Evolutionary conservation across 1,140 invertebrate species (phyloP).

Genomic region (Eriosoma lanigerum): DNA sequence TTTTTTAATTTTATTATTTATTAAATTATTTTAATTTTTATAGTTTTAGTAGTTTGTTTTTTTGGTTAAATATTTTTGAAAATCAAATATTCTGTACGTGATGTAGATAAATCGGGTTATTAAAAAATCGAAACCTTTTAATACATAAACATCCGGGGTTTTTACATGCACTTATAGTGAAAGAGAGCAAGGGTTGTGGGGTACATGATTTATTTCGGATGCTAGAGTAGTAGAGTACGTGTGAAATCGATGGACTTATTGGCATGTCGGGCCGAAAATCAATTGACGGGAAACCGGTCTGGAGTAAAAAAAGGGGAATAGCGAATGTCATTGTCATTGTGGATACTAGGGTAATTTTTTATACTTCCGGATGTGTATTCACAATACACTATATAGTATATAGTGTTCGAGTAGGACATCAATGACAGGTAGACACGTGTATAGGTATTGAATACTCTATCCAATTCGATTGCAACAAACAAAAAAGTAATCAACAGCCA

Average conservation of each 20-base stretch:
- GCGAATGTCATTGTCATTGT: slow-evolving; percentile 38
- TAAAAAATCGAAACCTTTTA: background rate
- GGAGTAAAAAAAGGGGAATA: background rate
- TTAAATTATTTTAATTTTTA: too few species aligned
- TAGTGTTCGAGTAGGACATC: slow-evolving; percentile 37
- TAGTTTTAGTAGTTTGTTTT: background rate
- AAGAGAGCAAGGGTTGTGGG: slow-evolving; percentile 18
- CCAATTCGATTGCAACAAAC: background rate
- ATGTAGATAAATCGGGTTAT: background rate
- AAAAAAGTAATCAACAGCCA: background rate
- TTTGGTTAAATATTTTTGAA: background rate
- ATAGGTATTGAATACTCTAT: background rate
- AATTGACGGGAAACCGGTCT: slow-evolving; percentile 47
- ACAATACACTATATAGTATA: too few species aligned
- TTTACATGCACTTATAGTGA: slow-evolving; percentile 14
- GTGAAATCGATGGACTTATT: slow-evolving; percentile 51
- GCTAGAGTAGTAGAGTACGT: slow-evolving; percentile 49
- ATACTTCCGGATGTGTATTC: background rate
- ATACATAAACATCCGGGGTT: slow-evolving; percentile 23
- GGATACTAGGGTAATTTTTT: slow-evolving; percentile 12
- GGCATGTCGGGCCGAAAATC: slow-evolving; percentile 42
- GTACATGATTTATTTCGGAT: slow-evolving; percentile 46
- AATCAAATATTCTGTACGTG: background rate
- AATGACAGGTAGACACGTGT: slow-evolving; percentile 44
- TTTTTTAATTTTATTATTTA: too few species aligned